Base-by-base conservation (phyloP, 1,140 invertebrate genomes). In the Nasonia giraulti region DNA sequence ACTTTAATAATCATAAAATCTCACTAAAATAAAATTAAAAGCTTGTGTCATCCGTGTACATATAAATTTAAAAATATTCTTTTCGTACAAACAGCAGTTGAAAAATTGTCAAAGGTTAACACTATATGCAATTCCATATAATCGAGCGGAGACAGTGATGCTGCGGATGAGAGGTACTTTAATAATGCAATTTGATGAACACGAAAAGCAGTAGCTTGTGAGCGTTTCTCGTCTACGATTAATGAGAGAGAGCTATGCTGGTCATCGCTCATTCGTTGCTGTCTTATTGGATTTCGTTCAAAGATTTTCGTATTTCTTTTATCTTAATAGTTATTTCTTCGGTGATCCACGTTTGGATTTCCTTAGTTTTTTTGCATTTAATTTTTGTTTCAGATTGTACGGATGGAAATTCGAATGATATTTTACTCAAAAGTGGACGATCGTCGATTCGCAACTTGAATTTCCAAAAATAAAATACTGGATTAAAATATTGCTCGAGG, bases 131-230 rank as follows among this genome's bases (percentile, higher is more conserved):
- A 71, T 74, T 74, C 17, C 17, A 23, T 31, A 27, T 80, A 47
- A 80, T 81, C 44, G 44, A 81, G 27, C 69, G 17, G 68, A 40
- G 68, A 80, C 68, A 33, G 12, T 80, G 40, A 80, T 81, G 69
- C 80, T 73, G 44, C 71, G 76, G 66, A 66, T 62, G 20, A 82
- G 23, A 75, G 74, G 73, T 83, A 78, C 37, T 84, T 80, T 20
- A 37, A 62, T 23, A 68, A 80, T 84, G 78, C 40, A 80, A 47
- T 74, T 37, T 83, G 71, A 85, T 79, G 80, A 86, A 88, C 87
- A 88, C 81, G 87, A 62, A 88, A 89, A 89, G 86, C 88, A 83
- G 68, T 86, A 66, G 81, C 62, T 23, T 33, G 40, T 75, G 44
- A 77, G 62, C 79, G 20, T 62, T 5, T 76, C 33, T 74, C 40